These are phyloP conservation scores for Lithophane ornitopus DNA, from an alignment of 2,888 invertebrate genomes.

Conservation along the genomic window DNA sequence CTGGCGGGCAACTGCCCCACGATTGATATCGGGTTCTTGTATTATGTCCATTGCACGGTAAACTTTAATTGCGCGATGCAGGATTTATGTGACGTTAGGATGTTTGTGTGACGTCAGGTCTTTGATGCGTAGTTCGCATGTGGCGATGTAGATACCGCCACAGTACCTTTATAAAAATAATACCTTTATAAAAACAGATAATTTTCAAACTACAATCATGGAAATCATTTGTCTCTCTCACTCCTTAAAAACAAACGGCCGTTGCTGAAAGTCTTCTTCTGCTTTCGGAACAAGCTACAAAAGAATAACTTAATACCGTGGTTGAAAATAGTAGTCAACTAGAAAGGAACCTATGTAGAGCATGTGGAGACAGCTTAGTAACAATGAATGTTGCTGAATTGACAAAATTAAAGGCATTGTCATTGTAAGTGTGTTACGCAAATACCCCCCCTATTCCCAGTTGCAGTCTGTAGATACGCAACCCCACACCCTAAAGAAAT, in stretches of 20 bases:
- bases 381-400: neutral
- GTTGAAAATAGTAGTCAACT: neutral
- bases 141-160: no score
- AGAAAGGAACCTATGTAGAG: neutral
- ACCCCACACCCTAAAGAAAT: neutral
- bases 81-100: no score
- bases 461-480: neutral
- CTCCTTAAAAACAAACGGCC: neutral
- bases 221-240: neutral
- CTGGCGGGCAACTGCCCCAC: no score
- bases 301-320: neutral
- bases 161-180: no score
- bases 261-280: neutral
- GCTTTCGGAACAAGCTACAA: neutral
- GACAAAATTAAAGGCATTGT: neutral
- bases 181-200: neutral
- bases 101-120: no score
- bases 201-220: neutral
- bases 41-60: no score
- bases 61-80: no score
- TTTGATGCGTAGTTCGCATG: no score
- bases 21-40: no score
- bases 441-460: neutral
- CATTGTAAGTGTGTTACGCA: neutral
- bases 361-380: neutral